Conservation (phyloP, 2,797 vertebrate genomes). For the Pangasius larnaudii region DNA sequence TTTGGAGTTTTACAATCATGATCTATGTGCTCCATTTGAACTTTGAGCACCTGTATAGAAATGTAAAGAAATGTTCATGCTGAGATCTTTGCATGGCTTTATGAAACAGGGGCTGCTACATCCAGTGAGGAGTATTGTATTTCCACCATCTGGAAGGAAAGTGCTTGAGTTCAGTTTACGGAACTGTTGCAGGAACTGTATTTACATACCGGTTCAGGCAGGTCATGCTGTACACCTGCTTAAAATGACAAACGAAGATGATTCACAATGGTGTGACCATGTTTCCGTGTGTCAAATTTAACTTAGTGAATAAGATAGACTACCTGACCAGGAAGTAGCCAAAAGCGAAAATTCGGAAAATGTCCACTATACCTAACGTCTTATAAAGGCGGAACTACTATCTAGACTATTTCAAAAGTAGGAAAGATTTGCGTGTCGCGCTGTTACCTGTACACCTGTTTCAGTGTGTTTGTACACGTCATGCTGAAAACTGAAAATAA, state of each 20-base stretch:
- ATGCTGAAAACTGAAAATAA: background rate
- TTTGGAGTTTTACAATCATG: background rate
- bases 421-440: background rate
- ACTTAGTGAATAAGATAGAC: background rate
- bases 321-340: background rate
- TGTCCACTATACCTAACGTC: background rate
- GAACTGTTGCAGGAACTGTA: background rate
- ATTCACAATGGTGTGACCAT: background rate
- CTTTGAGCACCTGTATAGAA: background rate
- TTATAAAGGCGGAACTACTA: background rate
- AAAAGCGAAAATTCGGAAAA: background rate
- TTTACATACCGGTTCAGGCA: conserved; percentile 8
- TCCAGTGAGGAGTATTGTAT: background rate
- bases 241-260: background rate
- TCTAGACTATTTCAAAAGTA: background rate
- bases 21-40: background rate
- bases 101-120: background rate
- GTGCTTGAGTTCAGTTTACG: background rate
- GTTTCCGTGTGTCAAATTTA: no score
- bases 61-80: background rate
- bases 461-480: conserved; percentile 31
- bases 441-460: conserved; percentile 34
- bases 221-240: background rate
- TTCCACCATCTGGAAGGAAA: background rate
- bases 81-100: background rate